Conservation (phyloP, 2,888 invertebrate genomes). For the Thymelicus acteon region DNA sequence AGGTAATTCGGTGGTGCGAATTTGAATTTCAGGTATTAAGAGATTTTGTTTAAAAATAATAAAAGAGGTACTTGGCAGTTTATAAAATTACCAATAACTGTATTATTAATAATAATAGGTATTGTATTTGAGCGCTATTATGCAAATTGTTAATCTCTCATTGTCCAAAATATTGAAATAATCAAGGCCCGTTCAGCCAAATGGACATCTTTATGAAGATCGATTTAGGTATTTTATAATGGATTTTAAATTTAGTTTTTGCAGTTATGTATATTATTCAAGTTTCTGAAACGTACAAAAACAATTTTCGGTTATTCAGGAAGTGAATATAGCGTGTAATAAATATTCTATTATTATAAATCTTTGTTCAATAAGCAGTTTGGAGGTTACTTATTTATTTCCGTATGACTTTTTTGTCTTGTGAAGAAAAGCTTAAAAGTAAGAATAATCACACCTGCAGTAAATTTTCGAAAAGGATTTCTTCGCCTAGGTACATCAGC, state of each 20-base stretch:
- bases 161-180: conserved; percentile 6
- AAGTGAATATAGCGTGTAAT: conserved; percentile 9
- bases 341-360: conserved; percentile 8
- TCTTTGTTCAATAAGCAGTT: conserved; percentile 4
- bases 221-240: neutral
- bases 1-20: too few species aligned
- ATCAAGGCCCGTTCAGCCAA: neutral
- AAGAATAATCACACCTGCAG: too few species aligned
- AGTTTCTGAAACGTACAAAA: neutral
- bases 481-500: too few species aligned
- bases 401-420: conserved; percentile 3
- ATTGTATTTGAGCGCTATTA: conserved; percentile 7
- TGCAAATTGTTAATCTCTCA: conserved; percentile 1
- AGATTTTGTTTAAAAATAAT: neutral
- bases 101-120: conserved; percentile 3
- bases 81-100: neutral
- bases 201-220: conserved; percentile 4
- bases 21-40: too few species aligned
- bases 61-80: neutral
- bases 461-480: too few species aligned
- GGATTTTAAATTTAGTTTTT: conserved; percentile 4
- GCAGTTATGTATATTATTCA: neutral
- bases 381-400: conserved; percentile 7
- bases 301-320: neutral
- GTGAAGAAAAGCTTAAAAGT: too few species aligned